phyloP scores from a whole-genome alignment of 2,888 invertebrate genomes.

The Mesoligia furuncula region DNA sequence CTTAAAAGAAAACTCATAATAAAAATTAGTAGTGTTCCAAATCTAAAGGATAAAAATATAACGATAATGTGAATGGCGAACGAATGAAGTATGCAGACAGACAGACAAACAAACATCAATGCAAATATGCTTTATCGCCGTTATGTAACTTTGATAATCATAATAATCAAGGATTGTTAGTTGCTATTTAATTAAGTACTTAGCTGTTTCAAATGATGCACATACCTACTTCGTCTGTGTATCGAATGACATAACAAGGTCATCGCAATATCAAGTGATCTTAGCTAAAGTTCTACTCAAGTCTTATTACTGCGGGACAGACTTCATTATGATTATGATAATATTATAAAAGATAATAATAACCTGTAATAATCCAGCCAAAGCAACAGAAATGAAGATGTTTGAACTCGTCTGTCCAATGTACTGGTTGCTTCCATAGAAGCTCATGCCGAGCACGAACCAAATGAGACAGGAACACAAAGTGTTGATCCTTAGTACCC shows the following conservation, averaged over 20 bases:
- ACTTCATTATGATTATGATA: not conserved
- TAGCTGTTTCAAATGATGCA: constrained; percentile 7
- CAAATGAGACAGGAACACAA: constrained; percentile 92
- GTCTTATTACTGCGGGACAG: not conserved
- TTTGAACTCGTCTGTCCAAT: constrained; percentile 94
- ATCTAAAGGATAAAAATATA: not conserved
- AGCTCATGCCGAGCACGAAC: constrained; percentile 94
- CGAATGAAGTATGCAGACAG: not conserved
- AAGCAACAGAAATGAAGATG: constrained; percentile 93
- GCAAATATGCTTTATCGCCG: not conserved
- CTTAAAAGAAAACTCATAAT: not conserved
- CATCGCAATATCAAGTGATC: constrained; percentile 1
- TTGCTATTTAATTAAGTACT: not conserved
- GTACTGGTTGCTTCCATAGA: constrained; percentile 95
- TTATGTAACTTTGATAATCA: constrained; percentile 2
- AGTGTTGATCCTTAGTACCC: constrained; percentile 91
- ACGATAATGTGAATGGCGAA: not conserved
- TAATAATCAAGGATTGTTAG: not conserved
- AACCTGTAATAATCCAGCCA: constrained; percentile 84
- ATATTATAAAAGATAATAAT: not conserved
- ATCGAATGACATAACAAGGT: not conserved
- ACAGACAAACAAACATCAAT: constrained; percentile 1
- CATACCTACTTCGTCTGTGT: constrained; percentile 1
- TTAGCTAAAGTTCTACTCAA: not conserved
- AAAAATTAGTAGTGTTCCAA: no score